phyloP scores from a whole-genome alignment of 2,888 invertebrate genomes.

The Zele albiditarsus region DNA sequence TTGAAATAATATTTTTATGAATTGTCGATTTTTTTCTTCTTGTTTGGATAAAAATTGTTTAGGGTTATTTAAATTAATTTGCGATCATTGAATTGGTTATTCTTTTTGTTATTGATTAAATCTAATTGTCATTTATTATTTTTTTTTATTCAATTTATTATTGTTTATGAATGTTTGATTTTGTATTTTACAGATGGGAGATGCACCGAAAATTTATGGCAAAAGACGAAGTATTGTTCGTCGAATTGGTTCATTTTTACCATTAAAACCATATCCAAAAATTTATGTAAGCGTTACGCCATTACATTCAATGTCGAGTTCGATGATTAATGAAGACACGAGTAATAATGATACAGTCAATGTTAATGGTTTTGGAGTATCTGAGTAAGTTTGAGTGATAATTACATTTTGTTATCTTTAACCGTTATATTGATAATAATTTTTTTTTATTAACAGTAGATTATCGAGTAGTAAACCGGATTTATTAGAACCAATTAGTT shows the following conservation, averaged over 20 bases:
- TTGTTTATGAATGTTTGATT: slow-evolving; percentile 33
- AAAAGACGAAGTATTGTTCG: slow-evolving; percentile 69
- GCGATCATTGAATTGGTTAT: too few relatives aligned
- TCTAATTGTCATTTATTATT: too few relatives aligned
- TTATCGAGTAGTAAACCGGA: slow-evolving; percentile 68
- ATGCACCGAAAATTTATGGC: slow-evolving; percentile 67
- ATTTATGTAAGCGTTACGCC: slow-evolving; percentile 71
- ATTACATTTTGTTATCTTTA: slow-evolving; percentile 2
- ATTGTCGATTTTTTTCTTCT: too few relatives aligned
- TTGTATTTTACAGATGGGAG: slow-evolving; percentile 56
- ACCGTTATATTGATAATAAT: background rate
- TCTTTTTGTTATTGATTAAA: too few relatives aligned
- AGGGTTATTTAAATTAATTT: too few relatives aligned
- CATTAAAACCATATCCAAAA: slow-evolving; percentile 69
- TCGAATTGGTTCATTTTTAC: slow-evolving; percentile 69
- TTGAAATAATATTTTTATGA: background rate
- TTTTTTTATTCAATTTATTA: background rate
- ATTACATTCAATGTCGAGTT: slow-evolving; percentile 70
- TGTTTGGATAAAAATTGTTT: too few relatives aligned
- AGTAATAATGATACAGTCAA: slow-evolving; percentile 55
- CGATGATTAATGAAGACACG: slow-evolving; percentile 69
- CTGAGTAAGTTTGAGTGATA: slow-evolving; percentile 52
- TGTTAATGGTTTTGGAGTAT: slow-evolving; percentile 59
- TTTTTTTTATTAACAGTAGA: slow-evolving; percentile 54
- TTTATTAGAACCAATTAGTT: slow-evolving; percentile 69